phyloP scores from a whole-genome alignment of 2,888 invertebrate species.

The Operophtera brumata region DNA sequence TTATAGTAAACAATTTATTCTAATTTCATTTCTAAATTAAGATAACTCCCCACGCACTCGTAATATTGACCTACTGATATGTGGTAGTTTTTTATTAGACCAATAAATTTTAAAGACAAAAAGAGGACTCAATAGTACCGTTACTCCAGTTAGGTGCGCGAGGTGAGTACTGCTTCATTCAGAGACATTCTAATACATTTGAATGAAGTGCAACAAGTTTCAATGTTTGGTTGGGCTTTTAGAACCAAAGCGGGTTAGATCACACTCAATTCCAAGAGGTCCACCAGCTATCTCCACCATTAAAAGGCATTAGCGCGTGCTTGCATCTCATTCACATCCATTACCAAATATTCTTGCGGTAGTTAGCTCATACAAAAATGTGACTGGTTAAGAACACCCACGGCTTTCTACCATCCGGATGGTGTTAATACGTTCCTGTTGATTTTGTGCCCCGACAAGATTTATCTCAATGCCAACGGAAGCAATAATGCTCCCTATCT shows the following conservation, averaged over 20 bases:
- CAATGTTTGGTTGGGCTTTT: slow-evolving; percentile 9
- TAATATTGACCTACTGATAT: slow-evolving; percentile 38
- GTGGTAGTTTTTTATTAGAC: slow-evolving; percentile 43
- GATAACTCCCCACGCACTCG: slow-evolving; percentile 36
- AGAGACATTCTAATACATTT: slow-evolving; percentile 9
- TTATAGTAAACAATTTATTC: slow-evolving; percentile 29
- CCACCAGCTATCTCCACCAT: slow-evolving; percentile 23
- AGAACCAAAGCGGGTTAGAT: slow-evolving; percentile 15
- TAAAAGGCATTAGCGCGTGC: slow-evolving; percentile 37
- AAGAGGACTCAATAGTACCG: slow-evolving; percentile 46
- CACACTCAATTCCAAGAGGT: slow-evolving; percentile 20
- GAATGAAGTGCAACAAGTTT: slow-evolving; percentile 12
- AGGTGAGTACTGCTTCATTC: slow-evolving; percentile 28
- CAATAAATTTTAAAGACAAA: slow-evolving; percentile 50
- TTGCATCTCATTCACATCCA: slow-evolving; percentile 47
- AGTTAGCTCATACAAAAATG: slow-evolving; percentile 62
- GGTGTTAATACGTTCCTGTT: slow-evolving; percentile 75
- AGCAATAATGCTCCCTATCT: slow-evolving; percentile 56
- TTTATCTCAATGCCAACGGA: slow-evolving; percentile 43
- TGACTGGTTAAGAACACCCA: slow-evolving; percentile 75
- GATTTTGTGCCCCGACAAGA: slow-evolving; percentile 63
- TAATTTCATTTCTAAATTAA: slow-evolving; percentile 33
- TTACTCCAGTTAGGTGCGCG: slow-evolving; percentile 48
- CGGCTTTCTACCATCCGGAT: slow-evolving; percentile 65
- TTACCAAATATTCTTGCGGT: slow-evolving; percentile 62